These are phyloP conservation scores for Lasius fuliginosus DNA, from an alignment of 2,888 invertebrate genomes.

Conservation along the genomic window DNA sequence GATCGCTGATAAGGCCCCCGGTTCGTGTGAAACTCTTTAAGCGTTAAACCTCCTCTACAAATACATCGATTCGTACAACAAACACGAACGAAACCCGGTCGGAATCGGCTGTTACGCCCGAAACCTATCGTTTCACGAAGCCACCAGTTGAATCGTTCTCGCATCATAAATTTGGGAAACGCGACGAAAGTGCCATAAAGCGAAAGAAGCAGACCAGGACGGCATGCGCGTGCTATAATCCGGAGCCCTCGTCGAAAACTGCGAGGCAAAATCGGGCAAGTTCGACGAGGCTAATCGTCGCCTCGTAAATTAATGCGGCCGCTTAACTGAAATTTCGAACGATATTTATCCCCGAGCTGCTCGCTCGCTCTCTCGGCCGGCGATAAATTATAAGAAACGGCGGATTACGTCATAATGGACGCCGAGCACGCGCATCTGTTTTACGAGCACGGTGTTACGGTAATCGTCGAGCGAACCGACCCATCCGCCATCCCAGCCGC, in stretches of 20 bases:
- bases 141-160: conserved; percentile 52
- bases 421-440: conserved; percentile 73
- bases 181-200: conserved; percentile 35
- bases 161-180: conserved; percentile 50
- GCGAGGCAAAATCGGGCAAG: conserved; percentile 47
- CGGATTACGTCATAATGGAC: conserved; percentile 53
- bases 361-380: conserved; percentile 10
- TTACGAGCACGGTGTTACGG: conserved; percentile 78
- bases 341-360: conserved; percentile 35
- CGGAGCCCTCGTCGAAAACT: conserved; percentile 36
- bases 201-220: conserved; percentile 29
- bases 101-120: conserved; percentile 19
- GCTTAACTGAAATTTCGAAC: conserved; percentile 56
- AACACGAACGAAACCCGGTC: not conserved
- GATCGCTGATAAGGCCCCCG: conserved; percentile 32
- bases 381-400: conserved; percentile 55
- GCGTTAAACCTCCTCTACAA: not conserved
- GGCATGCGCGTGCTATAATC: conserved; percentile 37
- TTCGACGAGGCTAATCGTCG: conserved; percentile 55
- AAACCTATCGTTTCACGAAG: conserved; percentile 8
- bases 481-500: conserved; percentile 65
- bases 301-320: conserved; percentile 49
- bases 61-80: conserved; percentile 24
- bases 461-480: conserved; percentile 79
- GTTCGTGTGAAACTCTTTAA: conserved; percentile 37